Base-by-base conservation (phyloP, 2,888 invertebrate genomes). In the Dilophus febrilis region DNA sequence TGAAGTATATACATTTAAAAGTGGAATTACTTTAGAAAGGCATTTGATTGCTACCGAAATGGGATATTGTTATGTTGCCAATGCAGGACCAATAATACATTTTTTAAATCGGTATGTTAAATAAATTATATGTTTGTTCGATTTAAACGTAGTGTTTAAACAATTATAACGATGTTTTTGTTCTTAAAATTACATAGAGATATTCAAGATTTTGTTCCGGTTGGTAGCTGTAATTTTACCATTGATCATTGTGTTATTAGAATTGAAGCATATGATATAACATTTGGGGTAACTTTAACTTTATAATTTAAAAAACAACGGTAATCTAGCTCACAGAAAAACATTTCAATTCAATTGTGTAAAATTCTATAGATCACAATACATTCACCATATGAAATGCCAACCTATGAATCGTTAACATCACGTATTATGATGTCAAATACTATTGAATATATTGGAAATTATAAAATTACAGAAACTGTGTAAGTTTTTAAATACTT, bases 161-260 rank as follows among this genome's bases (percentile, higher is more conserved):
- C n/a, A n/a, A n/a, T n/a, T n/a, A n/a, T n/a, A n/a, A n/a, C n/a
- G n/a, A n/a, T n/a, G n/a, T n/a, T n/a, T n/a, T n/a, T n/a, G n/a
- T n/a, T n/a, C n/a, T n/a, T n/a, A n/a, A n/a, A n/a, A n/a, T n/a
- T n/a, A n/a, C 4, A 22, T 8, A 22, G 22, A 6, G 22, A 22
- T 22, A 31, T 28, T 27, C 1, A 12, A n/a, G 18, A 22, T 5
- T 12, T 19, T n/a, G 19, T 22, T 5, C 36, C 40, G 10, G 18
- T 40, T 8, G n/a, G n/a, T n/a, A 35, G 35, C 16, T 40, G 40
- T 14, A 35, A 29, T 17, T 40, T 40, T 30, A 19, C 56, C 8
- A 58, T 57, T 35, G 55, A 59, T 33, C 55, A 55, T 42, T 61
- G 60, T 39, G 61, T 51, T 35, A 55, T 61, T 3, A 56, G 58